A percentile compares a stretch with the other conserved stretches of the same genome.
phyloP scores from a whole-genome alignment of 2,113 vertebrate species.

The Poeciliopsis prolifica region DNA sequence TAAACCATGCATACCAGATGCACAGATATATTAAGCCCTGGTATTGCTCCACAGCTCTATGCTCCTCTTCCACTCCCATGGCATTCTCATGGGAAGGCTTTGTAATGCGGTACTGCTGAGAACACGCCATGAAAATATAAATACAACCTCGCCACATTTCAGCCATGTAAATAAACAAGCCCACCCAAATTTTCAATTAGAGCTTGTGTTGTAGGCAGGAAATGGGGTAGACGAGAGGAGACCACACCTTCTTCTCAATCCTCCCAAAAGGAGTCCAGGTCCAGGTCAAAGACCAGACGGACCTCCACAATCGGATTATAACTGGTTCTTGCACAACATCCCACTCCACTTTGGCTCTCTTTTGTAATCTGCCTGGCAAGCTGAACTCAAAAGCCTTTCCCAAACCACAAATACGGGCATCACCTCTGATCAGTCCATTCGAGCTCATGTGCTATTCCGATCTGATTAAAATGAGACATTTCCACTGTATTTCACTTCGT shows the following conservation, averaged over 20 bases:
- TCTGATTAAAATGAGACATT: conserved; percentile 74
- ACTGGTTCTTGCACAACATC: conserved; percentile 4
- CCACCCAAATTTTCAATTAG: conserved; percentile 99
- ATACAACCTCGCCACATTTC: conserved; percentile 96
- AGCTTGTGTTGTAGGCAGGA: conserved; percentile 93
- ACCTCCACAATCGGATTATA: conserved; percentile 59
- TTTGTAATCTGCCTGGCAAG: conserved; percentile 12
- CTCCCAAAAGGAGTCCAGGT: conserved; percentile 32
- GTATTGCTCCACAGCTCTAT: conserved; percentile 11
- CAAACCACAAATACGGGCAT: conserved; percentile 29
- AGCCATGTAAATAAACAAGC: conserved; percentile 99
- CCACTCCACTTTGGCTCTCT: background rate
- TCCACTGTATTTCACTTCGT: conserved; percentile 62
- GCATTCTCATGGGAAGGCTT: conserved; percentile 78
- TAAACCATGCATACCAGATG: background rate
- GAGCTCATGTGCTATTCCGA: conserved; percentile 59
- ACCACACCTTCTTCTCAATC: conserved; percentile 66
- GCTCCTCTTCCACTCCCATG: conserved; percentile 58
- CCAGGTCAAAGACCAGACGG: conserved; percentile 38
- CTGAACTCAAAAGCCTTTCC: conserved; percentile 64
- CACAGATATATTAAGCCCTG: background rate
- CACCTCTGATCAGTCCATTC: conserved; percentile 57
- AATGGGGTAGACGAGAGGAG: conserved; percentile 83
- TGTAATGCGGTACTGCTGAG: conserved; percentile 95
- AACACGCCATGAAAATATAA: conserved; percentile 94